phyloP scores from a whole-genome alignment of 2,888 invertebrate genomes.

The Corythucha ciliata region DNA sequence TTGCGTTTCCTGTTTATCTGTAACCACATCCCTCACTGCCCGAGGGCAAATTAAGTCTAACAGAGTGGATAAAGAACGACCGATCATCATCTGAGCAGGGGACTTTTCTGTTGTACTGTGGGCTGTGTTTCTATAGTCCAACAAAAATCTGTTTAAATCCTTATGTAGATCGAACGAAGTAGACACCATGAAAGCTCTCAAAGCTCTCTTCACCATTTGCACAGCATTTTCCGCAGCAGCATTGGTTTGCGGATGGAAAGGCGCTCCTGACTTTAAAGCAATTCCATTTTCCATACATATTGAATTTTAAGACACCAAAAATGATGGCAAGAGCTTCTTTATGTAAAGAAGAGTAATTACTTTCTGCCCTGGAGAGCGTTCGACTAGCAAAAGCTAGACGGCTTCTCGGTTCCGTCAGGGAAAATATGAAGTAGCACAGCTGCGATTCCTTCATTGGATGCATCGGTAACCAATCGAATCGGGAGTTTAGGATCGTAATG shows the following conservation, averaged over 20 bases:
- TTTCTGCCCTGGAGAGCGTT: not conserved
- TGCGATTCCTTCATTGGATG: not conserved
- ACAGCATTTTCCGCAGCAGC: constrained; percentile 24
- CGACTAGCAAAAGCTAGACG: constrained; percentile 8
- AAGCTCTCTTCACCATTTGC: not conserved
- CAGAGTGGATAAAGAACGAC: not conserved
- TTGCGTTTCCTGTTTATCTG: too few relatives aligned
- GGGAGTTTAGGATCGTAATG: constrained; percentile 17
- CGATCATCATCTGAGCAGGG: not conserved
- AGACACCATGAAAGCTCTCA: not conserved
- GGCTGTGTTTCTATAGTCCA: constrained; percentile 9
- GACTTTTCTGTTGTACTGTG: constrained; percentile 2
- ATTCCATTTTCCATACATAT: too few relatives aligned
- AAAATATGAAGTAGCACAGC: constrained; percentile 9
- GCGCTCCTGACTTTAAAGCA: constrained; percentile 8
- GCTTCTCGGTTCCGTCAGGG: constrained; percentile 5
- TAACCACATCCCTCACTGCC: too few relatives aligned
- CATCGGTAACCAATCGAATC: constrained; percentile 6
- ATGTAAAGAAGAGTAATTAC: constrained; percentile 1
- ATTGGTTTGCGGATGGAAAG: constrained; percentile 14
- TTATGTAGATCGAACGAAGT: not conserved
- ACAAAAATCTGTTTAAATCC: constrained; percentile 1
- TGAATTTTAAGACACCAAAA: too few relatives aligned
- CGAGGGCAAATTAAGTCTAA: constrained; percentile 1
- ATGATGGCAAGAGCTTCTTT: not conserved